Evolutionary conservation across 2,113 vertebrate species (phyloP).

Genomic region (Sceloporus tristichus): DNA sequence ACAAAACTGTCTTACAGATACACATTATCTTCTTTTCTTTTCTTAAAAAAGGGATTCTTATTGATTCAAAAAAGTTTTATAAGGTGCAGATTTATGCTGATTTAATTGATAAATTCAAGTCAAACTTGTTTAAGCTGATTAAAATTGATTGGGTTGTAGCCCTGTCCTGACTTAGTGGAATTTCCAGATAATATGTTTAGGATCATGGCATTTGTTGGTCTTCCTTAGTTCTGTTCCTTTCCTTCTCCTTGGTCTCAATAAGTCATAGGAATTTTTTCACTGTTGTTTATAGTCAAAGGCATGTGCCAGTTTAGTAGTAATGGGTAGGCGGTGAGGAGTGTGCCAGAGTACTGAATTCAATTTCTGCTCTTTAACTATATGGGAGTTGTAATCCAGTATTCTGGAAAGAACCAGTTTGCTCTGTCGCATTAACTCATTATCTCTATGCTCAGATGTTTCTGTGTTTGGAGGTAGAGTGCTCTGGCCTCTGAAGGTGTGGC

Average conservation of each 20-base stretch:
- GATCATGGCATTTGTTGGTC: not conserved
- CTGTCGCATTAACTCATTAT: too few relatives aligned
- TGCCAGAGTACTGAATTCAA: not conserved
- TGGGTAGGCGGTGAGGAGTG: not conserved
- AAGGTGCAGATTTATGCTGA: not conserved
- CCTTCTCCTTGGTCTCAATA: too few relatives aligned
- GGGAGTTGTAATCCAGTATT: too few relatives aligned
- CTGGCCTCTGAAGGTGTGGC: too few relatives aligned
- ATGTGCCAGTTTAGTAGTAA: too few relatives aligned
- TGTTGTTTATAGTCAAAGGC: too few relatives aligned
- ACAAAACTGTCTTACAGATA: too few relatives aligned
- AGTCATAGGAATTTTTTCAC: too few relatives aligned
- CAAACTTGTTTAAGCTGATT: not conserved
- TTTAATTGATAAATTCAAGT: not conserved
- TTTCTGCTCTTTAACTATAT: not conserved
- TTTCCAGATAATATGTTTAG: not conserved
- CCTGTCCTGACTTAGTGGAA: not conserved
- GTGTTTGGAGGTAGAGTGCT: too few relatives aligned
- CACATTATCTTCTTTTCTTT: not conserved
- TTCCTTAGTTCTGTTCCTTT: not conserved
- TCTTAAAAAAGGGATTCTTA: not conserved
- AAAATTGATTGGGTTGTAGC: not conserved
- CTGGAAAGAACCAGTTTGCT: too few relatives aligned
- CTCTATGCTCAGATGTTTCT: too few relatives aligned
- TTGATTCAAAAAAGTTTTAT: not conserved